Evolutionary conservation across 2,113 vertebrate species (phyloP).

Genomic region (Colistium nudipinnis): DNA sequence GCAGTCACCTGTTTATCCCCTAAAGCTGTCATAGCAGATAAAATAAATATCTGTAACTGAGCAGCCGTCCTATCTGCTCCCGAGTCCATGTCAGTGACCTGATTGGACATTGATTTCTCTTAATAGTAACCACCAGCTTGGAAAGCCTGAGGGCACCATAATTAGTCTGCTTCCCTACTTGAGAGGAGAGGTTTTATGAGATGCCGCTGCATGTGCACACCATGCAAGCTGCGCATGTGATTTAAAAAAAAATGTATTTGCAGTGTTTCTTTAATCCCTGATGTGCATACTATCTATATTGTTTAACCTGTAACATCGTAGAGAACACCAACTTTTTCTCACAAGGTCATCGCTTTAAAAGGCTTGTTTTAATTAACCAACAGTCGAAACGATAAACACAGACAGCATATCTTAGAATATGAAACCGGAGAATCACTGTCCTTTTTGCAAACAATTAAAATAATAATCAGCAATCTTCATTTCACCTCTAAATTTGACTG

Average conservation of each 20-base stretch:
- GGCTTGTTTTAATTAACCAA: too few relatives aligned
- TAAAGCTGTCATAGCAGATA: conserved; percentile 10
- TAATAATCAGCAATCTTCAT: neutral
- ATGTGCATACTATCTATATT: too few relatives aligned
- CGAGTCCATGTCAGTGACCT: conserved; percentile 37
- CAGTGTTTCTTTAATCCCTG: conserved; percentile 16
- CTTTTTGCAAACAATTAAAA: too few relatives aligned
- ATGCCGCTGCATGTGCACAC: conserved; percentile 19
- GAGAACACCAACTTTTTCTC: too few relatives aligned
- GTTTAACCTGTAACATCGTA: too few relatives aligned
- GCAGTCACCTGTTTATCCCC: neutral
- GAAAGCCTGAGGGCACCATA: conserved; percentile 19
- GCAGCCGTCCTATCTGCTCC: conserved; percentile 11
- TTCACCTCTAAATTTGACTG: neutral
- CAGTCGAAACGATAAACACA: too few relatives aligned
- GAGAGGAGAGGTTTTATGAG: conserved; percentile 23
- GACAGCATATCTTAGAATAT: too few relatives aligned
- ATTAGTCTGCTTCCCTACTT: conserved; percentile 27
- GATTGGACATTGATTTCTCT: conserved; percentile 75
- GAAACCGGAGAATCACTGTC: too few relatives aligned
- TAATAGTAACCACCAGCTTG: conserved; percentile 53
- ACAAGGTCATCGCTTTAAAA: too few relatives aligned
- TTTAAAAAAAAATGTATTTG: conserved; percentile 11
- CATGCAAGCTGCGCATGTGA: conserved; percentile 16
- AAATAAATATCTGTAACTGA: conserved; percentile 35